Evolutionary conservation across 2,797 vertebrate genomes (phyloP), one percentile per base, ranked within the genome.

Genomic region (Natrix natrix): DNA sequence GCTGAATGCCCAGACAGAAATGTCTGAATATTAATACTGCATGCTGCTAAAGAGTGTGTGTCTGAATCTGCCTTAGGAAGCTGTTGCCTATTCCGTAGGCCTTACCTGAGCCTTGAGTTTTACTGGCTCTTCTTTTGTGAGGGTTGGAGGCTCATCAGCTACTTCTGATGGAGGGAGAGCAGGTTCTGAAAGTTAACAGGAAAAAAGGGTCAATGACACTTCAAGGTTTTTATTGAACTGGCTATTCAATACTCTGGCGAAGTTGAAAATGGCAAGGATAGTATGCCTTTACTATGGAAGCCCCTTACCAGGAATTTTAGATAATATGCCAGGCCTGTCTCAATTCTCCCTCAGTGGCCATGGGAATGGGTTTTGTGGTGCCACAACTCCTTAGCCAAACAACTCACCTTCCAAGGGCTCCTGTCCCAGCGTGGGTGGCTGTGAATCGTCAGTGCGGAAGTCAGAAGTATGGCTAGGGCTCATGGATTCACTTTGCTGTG

Each of bases 391-490:
- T 13, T 22, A 32, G n/a, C 60, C n/a, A 20, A 37, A 26, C 14
- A 14, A 24, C 98, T 92, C 97, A 99, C 99, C 99, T 96, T 99
- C 99, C 93, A 99, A 98, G 12, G 97, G 98, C 97, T 99, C 99
- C 97, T 99, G 99, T 63, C 99, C 99, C 93, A 99, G 97, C 14
- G 99, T 99, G 0, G 99, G 99, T 0, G 99, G 99, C 96, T 99
- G 99, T 0, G 99, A 99, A 96, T 99, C 99, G 0, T 99, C 99
- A 0, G 98, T 98, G 86, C 99, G 98, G 96, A 99, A 98, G 96
- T 98, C 98, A 0, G 98, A 98, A 0, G 98, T 97, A 69, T 99
- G 99, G 16, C 98, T 98, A 32, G 98, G 98, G 95, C 98, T 99
- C 96, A 98, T 97, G 6, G 98, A 98, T 96, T 99, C 98, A 0